These are phyloP conservation scores for Drosophila emarginata DNA, from an alignment of 2,888 invertebrate genomes.

Conservation along the genomic window DNA sequence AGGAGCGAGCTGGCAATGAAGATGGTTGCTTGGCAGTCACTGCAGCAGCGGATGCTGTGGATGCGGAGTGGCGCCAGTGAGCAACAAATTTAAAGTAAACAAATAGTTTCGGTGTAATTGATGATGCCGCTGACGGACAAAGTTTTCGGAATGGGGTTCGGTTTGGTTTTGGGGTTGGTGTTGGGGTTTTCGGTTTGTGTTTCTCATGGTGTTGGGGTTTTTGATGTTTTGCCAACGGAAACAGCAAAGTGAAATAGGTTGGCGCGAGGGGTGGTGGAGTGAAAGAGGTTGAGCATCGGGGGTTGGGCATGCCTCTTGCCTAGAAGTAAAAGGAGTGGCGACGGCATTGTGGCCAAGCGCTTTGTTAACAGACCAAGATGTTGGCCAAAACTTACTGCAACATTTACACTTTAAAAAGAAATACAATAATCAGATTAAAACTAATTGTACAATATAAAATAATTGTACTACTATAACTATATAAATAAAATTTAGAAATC, in stretches of 20 bases:
- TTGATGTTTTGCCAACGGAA: conserved; percentile 8
- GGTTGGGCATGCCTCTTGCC: not conserved
- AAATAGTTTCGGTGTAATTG: conserved; percentile 32
- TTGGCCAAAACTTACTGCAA: conserved; percentile 16
- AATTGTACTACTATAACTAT: too few species aligned
- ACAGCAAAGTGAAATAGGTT: not conserved
- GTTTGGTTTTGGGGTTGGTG: not conserved
- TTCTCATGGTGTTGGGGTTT: not conserved
- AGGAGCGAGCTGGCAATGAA: not conserved
- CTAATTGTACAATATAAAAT: not conserved
- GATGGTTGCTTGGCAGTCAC: not conserved
- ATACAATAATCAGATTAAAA: not conserved
- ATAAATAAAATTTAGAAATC: too few species aligned
- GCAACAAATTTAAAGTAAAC: conserved; percentile 30
- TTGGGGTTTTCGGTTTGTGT: not conserved
- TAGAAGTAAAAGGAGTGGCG: not conserved
- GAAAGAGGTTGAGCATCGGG: not conserved
- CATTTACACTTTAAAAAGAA: conserved; percentile 11
- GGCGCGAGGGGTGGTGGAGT: not conserved
- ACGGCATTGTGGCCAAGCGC: conserved; percentile 7
- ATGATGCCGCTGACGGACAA: conserved; percentile 29
- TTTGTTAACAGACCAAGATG: conserved; percentile 16
- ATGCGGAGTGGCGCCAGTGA: conserved; percentile 7
- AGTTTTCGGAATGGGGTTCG: conserved; percentile 17
- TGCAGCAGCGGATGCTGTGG: conserved; percentile 9